Percentiles rank a stretch among this genome's conserved stretches.
Conservation (phyloP, 2,888 invertebrate species). For the Plusia festucae region DNA sequence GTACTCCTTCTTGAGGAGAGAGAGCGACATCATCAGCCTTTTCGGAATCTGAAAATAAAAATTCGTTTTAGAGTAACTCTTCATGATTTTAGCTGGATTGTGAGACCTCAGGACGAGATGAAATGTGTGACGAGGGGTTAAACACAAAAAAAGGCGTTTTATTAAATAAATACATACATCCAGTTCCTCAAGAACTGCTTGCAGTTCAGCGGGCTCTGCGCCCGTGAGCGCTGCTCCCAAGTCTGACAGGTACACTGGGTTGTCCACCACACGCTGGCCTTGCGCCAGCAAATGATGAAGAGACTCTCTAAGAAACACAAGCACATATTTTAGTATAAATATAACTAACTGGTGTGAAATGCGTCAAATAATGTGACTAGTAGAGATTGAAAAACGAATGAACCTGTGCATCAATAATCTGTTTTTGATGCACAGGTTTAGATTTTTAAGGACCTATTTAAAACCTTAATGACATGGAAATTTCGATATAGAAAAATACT, state of each 20-base stretch:
- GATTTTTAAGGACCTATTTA: too few species aligned
- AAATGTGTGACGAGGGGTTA: too few species aligned
- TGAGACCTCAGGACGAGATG: too few species aligned
- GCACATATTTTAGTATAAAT: background rate
- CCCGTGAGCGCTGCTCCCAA: constrained; percentile 98
- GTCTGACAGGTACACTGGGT: constrained; percentile 99
- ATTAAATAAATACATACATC: constrained; percentile 91
- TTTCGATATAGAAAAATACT: too few species aligned
- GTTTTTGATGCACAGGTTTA: too few species aligned
- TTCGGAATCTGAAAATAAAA: constrained; percentile 94
- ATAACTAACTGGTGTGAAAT: too few species aligned
- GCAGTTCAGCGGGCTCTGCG: constrained; percentile 97
- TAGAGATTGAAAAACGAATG: too few species aligned
- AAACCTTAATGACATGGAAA: too few species aligned
- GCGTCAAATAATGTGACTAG: too few species aligned
- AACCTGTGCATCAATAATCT: too few species aligned
- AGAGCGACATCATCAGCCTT: constrained; percentile 96
- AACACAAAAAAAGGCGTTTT: too few species aligned
- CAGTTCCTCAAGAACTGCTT: constrained; percentile 97
- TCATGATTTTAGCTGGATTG: background rate
- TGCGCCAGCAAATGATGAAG: constrained; percentile 99
- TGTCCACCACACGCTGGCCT: constrained; percentile 98
- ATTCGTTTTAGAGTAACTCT: background rate
- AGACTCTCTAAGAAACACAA: constrained; percentile 92
- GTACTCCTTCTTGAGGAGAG: constrained; percentile 98